Evolutionary conservation across 2,888 invertebrate species (phyloP).

Genomic region (Dichetophora obliterata): DNA sequence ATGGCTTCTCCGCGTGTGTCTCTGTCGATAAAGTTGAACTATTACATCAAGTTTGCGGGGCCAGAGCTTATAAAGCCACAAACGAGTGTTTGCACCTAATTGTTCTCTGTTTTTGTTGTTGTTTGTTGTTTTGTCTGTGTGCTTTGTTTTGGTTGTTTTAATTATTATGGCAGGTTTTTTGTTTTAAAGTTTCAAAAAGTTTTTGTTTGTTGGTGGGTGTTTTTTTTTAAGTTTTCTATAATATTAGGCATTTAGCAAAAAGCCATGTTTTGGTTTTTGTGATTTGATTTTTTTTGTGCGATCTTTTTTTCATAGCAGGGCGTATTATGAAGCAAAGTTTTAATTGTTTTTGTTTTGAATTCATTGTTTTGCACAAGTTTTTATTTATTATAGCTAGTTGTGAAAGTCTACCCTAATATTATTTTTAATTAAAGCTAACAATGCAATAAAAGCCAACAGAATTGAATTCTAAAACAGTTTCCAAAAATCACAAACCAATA

Average conservation of each 20-base stretch:
- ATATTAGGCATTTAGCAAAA: background rate
- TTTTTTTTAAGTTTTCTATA: background rate
- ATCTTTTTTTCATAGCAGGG: background rate
- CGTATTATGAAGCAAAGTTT: constrained; percentile 14
- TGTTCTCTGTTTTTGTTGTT: background rate
- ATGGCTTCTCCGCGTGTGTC: background rate
- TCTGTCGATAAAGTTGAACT: too few relatives aligned
- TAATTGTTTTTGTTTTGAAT: constrained; percentile 12
- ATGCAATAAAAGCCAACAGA: too few relatives aligned
- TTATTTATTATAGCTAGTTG: constrained; percentile 32
- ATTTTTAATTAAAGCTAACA: too few relatives aligned
- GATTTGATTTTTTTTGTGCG: constrained; percentile 21
- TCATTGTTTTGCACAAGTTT: constrained; percentile 25
- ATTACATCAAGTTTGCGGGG: too few relatives aligned
- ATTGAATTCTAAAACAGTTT: too few relatives aligned
- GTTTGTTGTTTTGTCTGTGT: background rate
- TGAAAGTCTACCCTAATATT: background rate
- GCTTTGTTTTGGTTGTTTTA: constrained; percentile 1
- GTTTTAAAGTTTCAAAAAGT: background rate
- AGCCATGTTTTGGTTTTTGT: constrained; percentile 37
- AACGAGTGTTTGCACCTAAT: too few relatives aligned
- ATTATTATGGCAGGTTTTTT: background rate
- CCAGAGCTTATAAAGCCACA: too few relatives aligned
- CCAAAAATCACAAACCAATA: too few relatives aligned
- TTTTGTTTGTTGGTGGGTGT: background rate